Percentiles rank a stretch among this genome's conserved stretches.
Evolutionary conservation across 2,797 vertebrate species (phyloP).

Genomic region (Cryptoblepharus egeriae): DNA sequence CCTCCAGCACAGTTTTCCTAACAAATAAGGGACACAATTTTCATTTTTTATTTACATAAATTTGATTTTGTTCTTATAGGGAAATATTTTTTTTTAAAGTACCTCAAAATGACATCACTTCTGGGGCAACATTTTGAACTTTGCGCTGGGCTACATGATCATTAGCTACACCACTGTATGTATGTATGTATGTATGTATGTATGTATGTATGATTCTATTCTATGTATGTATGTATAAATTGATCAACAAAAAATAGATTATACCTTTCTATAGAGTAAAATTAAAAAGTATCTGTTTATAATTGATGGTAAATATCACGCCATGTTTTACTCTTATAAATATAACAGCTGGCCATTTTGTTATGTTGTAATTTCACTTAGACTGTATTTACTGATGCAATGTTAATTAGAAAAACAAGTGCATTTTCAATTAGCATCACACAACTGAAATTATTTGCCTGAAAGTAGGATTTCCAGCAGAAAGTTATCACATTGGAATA

Average conservation of each 20-base stretch:
- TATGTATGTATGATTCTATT: too few relatives aligned
- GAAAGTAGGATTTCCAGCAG: constrained; percentile 32
- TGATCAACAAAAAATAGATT: background rate
- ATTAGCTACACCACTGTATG: too few relatives aligned
- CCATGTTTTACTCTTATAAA: constrained; percentile 45
- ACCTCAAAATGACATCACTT: too few relatives aligned
- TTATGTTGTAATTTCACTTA: constrained; percentile 63
- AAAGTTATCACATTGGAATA: constrained; percentile 43
- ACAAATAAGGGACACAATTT: too few relatives aligned
- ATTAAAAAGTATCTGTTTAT: background rate
- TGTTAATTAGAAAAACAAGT: constrained; percentile 51
- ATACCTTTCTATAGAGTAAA: background rate
- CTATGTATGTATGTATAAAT: background rate
- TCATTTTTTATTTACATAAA: too few relatives aligned
- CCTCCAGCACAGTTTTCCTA: too few relatives aligned
- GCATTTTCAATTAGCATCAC: constrained; percentile 52
- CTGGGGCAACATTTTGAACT: too few relatives aligned
- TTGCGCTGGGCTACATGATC: too few relatives aligned
- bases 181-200: background rate
- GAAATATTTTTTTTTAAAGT: too few relatives aligned
- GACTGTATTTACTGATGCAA: constrained; percentile 55
- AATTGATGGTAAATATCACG: constrained; percentile 16
- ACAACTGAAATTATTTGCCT: constrained; percentile 50
- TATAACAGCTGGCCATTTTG: constrained; percentile 49
- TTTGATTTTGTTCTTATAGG: too few relatives aligned